Base-by-base conservation (phyloP, 2,113 vertebrate species). In the Podarcis cretensis region DNA sequence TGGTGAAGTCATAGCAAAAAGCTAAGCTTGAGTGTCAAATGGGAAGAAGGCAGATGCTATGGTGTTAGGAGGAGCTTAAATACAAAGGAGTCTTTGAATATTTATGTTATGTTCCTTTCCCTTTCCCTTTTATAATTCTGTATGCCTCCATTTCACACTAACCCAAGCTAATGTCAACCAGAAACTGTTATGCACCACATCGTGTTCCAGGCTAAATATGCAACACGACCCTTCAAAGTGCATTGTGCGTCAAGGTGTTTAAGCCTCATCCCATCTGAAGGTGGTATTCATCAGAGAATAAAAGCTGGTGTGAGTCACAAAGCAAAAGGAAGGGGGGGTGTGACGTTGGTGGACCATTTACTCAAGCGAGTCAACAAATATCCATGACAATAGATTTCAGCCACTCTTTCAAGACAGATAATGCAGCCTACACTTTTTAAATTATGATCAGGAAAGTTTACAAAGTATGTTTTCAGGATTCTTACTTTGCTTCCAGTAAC, bases 241-340 rank as follows among this genome's bases (percentile, higher is more conserved):
- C 27, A n/a, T 54, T 80, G 10, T 78, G 43, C 18, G 54, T 89
- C 83, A 85, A 85, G 83, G 75, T 73, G 66, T 68, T 80, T 59
- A 88, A 77, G 23, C 16, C 21, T 66, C n/a, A 35, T 77, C 59
- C 35, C 32, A 89, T 85, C 66, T 80, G 83, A 48, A 71, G 48
- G 27, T 40, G 48, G 48, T 21, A 79, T 59, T 80, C 48, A 43
- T 59, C 18, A 27, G 37, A 54, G 78, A 81, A 66, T 35, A 85
- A 89, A 89, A 85, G 77, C 68, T 80, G 32, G 10, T 25, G 14
- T 89, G 83, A 85, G 57, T 89, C 88, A 85, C 77, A 81, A 37
- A 68, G 57, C 81, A 87, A 54, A 25, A 48, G 76, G 86, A 80
- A 74, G 54, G 37, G 63, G n/a, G 40, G n/a, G 75, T 57, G 18